phyloP scores from a whole-genome alignment of 2,888 invertebrate species.

The Amblyjoppa fuscipennis region DNA sequence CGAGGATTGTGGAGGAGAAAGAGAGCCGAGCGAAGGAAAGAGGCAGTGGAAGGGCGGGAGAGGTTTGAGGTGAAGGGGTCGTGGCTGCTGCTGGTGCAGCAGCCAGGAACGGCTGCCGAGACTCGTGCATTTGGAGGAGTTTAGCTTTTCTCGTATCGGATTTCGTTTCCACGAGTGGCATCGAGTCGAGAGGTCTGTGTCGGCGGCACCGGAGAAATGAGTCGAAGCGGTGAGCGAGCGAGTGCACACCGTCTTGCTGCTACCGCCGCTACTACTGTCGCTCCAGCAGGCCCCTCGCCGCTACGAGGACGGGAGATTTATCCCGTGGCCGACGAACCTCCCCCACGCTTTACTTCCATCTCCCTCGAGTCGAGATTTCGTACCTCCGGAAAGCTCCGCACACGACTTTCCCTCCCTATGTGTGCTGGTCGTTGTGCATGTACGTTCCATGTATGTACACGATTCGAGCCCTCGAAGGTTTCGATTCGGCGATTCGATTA shows the following conservation, averaged over 20 bases:
- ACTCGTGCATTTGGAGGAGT: conserved; percentile 82
- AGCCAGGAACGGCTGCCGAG: conserved; percentile 65
- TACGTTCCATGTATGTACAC: not conserved
- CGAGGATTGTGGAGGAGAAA: conserved; percentile 67
- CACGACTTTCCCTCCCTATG: conserved; percentile 24
- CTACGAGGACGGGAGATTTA: conserved; percentile 63
- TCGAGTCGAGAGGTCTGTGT: conserved; percentile 80
- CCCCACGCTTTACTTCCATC: conserved; percentile 26
- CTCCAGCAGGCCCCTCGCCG: conserved; percentile 15
- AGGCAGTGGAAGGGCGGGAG: conserved; percentile 33
- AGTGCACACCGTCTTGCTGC: conserved; percentile 49
- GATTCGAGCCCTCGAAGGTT: conserved; percentile 23
- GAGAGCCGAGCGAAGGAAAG: conserved; percentile 67
- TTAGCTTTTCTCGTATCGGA: conserved; percentile 83
- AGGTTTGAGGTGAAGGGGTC: conserved; percentile 48
- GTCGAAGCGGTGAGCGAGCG: conserved; percentile 76
- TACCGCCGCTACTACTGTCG: conserved; percentile 24
- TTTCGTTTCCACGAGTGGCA: conserved; percentile 81
- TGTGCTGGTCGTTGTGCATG: not conserved
- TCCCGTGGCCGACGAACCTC: conserved; percentile 48
- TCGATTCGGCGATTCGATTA: conserved; percentile 43
- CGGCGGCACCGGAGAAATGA: conserved; percentile 79
- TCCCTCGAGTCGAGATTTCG: conserved; percentile 18
- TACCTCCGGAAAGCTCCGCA: conserved; percentile 25
- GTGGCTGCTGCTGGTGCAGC: conserved; percentile 49